phyloP scores from a whole-genome alignment of 2,797 vertebrate species.

The Neosilurus mollespiculum region DNA sequence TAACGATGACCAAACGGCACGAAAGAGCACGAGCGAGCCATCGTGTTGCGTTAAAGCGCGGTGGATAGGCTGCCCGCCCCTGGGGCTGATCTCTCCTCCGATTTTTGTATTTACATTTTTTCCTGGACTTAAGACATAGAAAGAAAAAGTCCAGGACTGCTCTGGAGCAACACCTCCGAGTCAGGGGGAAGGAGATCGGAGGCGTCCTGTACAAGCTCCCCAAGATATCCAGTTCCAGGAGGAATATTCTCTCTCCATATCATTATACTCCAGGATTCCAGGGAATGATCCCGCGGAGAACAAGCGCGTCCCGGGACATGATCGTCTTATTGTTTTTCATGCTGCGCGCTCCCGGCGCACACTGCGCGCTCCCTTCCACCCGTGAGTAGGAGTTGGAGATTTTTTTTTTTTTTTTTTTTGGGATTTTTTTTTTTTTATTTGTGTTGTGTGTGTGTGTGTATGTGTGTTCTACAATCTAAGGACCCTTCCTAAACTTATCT shows the following conservation, averaged over 20 bases:
- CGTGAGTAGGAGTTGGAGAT: slow-evolving; percentile 70
- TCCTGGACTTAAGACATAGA: not conserved
- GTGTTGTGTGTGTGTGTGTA: not conserved
- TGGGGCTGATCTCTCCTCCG: not conserved
- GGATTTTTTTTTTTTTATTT: not conserved
- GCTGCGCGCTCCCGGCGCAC: slow-evolving; percentile 69
- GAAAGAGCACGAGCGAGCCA: slow-evolving; percentile 44
- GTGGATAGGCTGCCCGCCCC: not conserved
- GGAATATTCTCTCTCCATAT: not conserved
- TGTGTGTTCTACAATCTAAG: slow-evolving; percentile 1
- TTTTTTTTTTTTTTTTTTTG: not conserved
- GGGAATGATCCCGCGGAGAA: slow-evolving; percentile 45
- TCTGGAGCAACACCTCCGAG: not conserved
- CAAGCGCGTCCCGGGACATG: slow-evolving; percentile 62
- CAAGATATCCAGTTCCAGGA: not conserved
- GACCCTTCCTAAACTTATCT: not conserved
- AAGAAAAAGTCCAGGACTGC: not conserved
- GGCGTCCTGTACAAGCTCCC: slow-evolving; percentile 6
- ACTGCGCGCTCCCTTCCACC: slow-evolving; percentile 74
- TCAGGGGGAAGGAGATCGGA: not conserved
- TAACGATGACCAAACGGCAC: slow-evolving; percentile 69
- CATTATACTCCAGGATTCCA: not conserved
- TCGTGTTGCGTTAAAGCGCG: slow-evolving; percentile 28
- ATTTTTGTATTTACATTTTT: not conserved
- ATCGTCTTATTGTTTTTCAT: slow-evolving; percentile 67